phyloP scores from a whole-genome alignment of 2,113 vertebrate genomes.

The Uria aalge region DNA sequence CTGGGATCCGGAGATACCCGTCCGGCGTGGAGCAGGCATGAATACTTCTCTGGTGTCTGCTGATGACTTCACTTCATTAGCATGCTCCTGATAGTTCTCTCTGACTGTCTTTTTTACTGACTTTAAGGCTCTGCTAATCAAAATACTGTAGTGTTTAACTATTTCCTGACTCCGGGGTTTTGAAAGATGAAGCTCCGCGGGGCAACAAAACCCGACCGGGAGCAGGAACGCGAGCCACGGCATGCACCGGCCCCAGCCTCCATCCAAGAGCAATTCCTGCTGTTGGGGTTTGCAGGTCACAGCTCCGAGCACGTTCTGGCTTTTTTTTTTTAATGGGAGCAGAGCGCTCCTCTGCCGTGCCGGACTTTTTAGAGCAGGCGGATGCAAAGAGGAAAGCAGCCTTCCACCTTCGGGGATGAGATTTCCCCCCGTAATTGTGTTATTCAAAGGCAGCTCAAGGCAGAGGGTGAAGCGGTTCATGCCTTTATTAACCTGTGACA shows the following conservation, averaged over 20 bases:
- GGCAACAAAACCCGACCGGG: background rate
- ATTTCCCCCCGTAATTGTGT: fast-evolving
- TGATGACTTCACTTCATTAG: constrained; percentile 74
- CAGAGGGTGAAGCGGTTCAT: background rate
- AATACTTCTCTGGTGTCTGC: constrained; percentile 34
- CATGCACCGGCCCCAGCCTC: background rate
- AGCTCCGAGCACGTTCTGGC: fast-evolving
- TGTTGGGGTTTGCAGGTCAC: background rate
- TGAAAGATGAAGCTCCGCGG: background rate
- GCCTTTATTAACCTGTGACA: fast-evolving
- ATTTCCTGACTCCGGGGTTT: constrained; percentile 47
- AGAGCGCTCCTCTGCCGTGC: background rate
- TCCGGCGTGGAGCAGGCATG: constrained; percentile 45
- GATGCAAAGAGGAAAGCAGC: background rate
- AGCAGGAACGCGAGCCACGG: fast-evolving
- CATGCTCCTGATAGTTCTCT: constrained; percentile 66
- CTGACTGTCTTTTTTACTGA: constrained; percentile 59
- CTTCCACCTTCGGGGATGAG: background rate
- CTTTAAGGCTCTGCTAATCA: constrained; percentile 72
- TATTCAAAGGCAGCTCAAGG: background rate
- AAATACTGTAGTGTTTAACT: constrained; percentile 64
- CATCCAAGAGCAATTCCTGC: background rate
- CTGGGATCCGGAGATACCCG: background rate
- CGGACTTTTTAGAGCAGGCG: fast-evolving
- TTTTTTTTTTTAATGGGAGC: background rate